Percentiles rank a stretch among this genome's conserved stretches.
Evolutionary conservation across 1,140 invertebrate genomes (phyloP).

Genomic region (Meloidogyne hapla): DNA sequence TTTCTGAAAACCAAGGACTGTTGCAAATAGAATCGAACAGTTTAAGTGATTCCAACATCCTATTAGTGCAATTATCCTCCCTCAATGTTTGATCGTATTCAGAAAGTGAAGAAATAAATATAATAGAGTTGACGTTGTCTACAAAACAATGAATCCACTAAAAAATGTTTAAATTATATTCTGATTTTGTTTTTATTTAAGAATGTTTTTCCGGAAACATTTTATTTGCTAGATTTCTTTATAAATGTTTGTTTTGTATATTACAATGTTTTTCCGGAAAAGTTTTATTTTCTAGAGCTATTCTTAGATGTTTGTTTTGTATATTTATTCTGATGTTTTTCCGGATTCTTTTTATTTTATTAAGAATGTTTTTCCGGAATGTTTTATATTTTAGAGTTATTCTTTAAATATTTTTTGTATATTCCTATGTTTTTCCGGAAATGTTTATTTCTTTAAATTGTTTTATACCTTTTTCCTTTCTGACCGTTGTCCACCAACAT

Average conservation of each 20-base stretch:
- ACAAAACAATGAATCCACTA: slow-evolving; percentile 69
- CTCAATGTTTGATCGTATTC: slow-evolving; percentile 67
- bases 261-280: too few relatives aligned
- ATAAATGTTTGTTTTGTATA: too few relatives aligned
- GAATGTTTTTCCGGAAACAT: background rate
- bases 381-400: background rate
- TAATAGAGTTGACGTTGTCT: slow-evolving; percentile 67
- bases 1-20: slow-evolving; percentile 63
- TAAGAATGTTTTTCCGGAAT: slow-evolving; percentile 66
- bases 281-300: too few relatives aligned
- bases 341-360: background rate
- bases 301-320: too few relatives aligned
- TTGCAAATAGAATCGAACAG: slow-evolving; percentile 65
- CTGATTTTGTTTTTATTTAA: background rate
- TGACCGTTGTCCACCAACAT: slow-evolving; percentile 74
- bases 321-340: too few relatives aligned
- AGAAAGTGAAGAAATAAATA: slow-evolving; percentile 66
- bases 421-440: background rate
- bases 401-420: too few relatives aligned
- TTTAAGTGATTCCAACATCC: slow-evolving; percentile 65
- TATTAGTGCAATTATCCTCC: slow-evolving; percentile 65
- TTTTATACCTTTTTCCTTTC: slow-evolving; percentile 72
- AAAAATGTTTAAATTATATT: background rate
- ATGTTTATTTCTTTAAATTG: background rate
- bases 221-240: too few relatives aligned